Percentiles rank a stretch among this genome's conserved stretches.
phyloP scores from a whole-genome alignment of 2,888 invertebrate species.

The Hirtodrosophila alboralis region DNA sequence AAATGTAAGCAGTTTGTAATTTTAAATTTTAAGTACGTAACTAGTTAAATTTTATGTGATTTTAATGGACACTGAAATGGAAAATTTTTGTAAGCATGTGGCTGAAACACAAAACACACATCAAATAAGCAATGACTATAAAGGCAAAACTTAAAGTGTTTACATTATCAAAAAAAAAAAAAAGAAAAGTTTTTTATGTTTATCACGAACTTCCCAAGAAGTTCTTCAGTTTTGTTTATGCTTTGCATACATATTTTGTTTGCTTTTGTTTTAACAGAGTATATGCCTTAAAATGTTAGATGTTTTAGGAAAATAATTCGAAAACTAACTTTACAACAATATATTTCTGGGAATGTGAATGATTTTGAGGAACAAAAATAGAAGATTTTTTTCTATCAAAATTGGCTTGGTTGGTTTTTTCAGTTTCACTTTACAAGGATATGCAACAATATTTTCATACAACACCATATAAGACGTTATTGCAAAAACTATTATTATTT shows the following conservation, averaged over 20 bases:
- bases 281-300: too few relatives aligned
- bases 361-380: too few relatives aligned
- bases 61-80: conserved; percentile 53
- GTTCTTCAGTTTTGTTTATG: conserved; percentile 26
- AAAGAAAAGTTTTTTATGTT: conserved; percentile 4
- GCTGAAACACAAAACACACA: conserved; percentile 12
- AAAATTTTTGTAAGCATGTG: conserved; percentile 22
- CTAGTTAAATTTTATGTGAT: conserved; percentile 37
- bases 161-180: conserved; percentile 1
- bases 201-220: conserved; percentile 4
- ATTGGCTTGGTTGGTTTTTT: too few relatives aligned
- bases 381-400: too few relatives aligned
- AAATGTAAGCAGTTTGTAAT: conserved; percentile 46
- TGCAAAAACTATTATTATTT: too few relatives aligned
- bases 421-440: too few relatives aligned
- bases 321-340: too few relatives aligned
- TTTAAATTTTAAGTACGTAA: conserved; percentile 29
- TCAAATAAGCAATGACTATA: conserved; percentile 25
- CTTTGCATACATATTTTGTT: conserved; percentile 8
- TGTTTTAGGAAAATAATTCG: too few relatives aligned
- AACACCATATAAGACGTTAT: too few relatives aligned
- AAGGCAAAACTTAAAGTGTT: conserved; percentile 32
- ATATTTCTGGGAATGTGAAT: too few relatives aligned
- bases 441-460: too few relatives aligned
- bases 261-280: conserved; percentile 13